A percentile compares a stretch with the other conserved stretches of the same genome.
These are phyloP conservation scores for Philaethria dido DNA, from an alignment of 2,888 invertebrate species.

Conservation along the genomic window DNA sequence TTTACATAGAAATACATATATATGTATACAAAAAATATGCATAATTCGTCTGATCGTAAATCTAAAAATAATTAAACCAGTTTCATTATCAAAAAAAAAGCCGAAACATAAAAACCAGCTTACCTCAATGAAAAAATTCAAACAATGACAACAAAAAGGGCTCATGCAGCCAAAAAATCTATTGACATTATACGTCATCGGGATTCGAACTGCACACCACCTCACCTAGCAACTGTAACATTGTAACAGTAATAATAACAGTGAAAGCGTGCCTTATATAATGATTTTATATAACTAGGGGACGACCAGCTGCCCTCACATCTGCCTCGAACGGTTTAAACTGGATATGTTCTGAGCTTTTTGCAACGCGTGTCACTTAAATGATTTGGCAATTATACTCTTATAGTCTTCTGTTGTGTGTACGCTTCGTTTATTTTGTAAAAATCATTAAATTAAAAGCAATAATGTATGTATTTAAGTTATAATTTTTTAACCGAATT, in stretches of 20 bases:
- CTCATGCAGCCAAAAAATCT: background rate
- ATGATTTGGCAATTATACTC: constrained; percentile 27
- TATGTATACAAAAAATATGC: background rate
- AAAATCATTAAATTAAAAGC: no score
- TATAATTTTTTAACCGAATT: no score
- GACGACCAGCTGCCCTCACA: constrained; percentile 68
- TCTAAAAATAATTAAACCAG: background rate
- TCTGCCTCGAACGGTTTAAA: constrained; percentile 39
- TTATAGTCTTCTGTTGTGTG: background rate
- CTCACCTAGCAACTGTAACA: constrained; percentile 64
- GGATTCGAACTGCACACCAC: constrained; percentile 34
- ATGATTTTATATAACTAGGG: constrained; percentile 56
- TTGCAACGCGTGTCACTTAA: constrained; percentile 38
- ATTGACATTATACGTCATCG: constrained; percentile 10
- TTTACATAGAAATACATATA: no score
- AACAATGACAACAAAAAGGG: background rate
- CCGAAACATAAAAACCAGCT: background rate
- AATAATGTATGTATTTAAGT: no score
- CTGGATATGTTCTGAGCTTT: constrained; percentile 31
- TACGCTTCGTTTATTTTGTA: background rate
- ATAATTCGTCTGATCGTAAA: no score
- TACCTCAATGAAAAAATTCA: background rate
- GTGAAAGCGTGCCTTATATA: constrained; percentile 79
- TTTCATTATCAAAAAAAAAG: background rate
- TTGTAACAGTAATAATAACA: constrained; percentile 72